Conservation (phyloP, 2,797 vertebrate species). For the Natrix natrix region DNA sequence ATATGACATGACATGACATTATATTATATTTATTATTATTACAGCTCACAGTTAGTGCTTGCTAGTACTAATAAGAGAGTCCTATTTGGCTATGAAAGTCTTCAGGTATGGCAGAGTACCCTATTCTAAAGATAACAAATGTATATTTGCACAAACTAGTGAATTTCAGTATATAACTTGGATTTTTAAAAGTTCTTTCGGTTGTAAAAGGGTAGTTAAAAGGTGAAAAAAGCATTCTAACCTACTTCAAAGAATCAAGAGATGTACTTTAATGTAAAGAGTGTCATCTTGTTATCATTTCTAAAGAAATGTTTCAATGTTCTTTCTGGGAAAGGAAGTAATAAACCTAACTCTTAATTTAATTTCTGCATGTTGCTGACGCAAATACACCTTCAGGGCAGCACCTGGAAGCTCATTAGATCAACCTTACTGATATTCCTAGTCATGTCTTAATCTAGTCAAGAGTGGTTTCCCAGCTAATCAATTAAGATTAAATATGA, state of each 20-base stretch:
- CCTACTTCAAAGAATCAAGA: background rate
- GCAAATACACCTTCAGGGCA: background rate
- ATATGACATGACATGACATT: background rate
- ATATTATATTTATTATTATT: background rate
- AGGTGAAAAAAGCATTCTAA: background rate
- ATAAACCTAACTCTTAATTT: background rate
- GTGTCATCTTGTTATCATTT: background rate
- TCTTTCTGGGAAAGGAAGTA: background rate
- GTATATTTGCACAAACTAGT: background rate
- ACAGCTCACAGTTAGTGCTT: background rate
- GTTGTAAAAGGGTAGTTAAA: background rate
- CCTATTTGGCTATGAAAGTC: background rate
- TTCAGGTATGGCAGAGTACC: background rate
- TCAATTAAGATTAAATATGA: background rate
- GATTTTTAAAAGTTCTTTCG: background rate
- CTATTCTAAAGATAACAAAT: background rate
- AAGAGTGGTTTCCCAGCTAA: background rate
- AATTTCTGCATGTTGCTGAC: background rate
- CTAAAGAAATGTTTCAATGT: background rate
- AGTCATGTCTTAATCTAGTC: background rate
- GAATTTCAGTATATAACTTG: background rate
- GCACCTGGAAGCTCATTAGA: background rate
- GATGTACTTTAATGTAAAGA: background rate
- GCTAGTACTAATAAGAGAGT: background rate
- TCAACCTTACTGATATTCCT: background rate